phyloP scores from a whole-genome alignment of 2,797 vertebrate genomes.

The Danio tinwini region DNA sequence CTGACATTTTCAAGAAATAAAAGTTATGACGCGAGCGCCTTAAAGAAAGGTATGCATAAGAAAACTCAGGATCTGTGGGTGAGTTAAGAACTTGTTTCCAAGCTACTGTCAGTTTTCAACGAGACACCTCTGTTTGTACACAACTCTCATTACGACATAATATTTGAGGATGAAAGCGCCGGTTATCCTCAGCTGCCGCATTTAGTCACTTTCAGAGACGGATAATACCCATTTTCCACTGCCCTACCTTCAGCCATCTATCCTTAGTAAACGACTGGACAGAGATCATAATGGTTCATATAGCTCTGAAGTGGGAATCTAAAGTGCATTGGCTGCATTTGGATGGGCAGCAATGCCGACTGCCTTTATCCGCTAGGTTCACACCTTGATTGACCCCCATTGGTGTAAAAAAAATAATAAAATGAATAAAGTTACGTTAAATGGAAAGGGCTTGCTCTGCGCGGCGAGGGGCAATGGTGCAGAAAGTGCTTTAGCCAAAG shows the following conservation, averaged over 20 bases:
- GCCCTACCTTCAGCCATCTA: conserved; percentile 43
- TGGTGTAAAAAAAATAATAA: conserved; percentile 46
- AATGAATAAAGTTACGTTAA: conserved; percentile 51
- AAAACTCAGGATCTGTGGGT: conserved; percentile 2
- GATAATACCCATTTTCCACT: conserved; percentile 19
- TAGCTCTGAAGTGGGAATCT: conserved; percentile 27
- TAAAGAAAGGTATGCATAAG: conserved; percentile 14
- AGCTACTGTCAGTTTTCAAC: not conserved
- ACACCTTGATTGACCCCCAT: conserved; percentile 57
- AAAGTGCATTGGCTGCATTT: conserved; percentile 35
- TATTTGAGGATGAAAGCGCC: conserved; percentile 24
- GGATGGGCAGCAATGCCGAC: conserved; percentile 17
- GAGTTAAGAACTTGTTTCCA: conserved; percentile 26
- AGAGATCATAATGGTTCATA: conserved; percentile 43
- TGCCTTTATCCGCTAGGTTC: conserved; percentile 35
- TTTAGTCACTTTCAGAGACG: conserved; percentile 20
- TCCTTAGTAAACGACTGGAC: conserved; percentile 38
- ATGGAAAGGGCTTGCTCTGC: conserved; percentile 56
- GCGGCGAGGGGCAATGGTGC: conserved; percentile 50
- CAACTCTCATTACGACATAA: not conserved
- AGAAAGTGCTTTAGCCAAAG: conserved; percentile 55
- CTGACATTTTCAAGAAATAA: conserved; percentile 62
- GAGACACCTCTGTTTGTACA: not conserved
- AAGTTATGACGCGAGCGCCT: conserved; percentile 3
- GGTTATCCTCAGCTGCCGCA: not conserved